Evolutionary conservation across 1,140 invertebrate genomes (phyloP).

Genomic region (Papilio aristodemus): DNA sequence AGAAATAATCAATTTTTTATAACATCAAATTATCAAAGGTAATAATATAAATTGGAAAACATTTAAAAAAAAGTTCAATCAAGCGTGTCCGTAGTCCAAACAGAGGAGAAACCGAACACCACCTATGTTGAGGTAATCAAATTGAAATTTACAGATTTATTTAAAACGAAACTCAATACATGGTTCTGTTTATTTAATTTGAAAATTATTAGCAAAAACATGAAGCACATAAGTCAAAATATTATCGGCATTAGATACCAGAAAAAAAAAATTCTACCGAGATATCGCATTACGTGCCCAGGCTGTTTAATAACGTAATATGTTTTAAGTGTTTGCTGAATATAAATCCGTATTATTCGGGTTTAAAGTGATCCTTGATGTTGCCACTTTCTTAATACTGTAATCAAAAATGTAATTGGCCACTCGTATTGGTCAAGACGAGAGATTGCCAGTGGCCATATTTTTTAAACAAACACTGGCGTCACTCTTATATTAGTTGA

Average conservation of each 20-base stretch:
- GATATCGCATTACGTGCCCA: neutral
- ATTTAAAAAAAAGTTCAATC: constrained; percentile 25
- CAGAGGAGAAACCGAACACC: too few relatives aligned
- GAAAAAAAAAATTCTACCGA: neutral
- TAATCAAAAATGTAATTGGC: too few relatives aligned
- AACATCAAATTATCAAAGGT: constrained; percentile 4
- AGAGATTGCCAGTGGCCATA: too few relatives aligned
- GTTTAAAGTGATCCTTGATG: too few relatives aligned
- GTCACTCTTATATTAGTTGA: too few relatives aligned
- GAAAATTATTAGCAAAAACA: neutral
- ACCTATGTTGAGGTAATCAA: too few relatives aligned
- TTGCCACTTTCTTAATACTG: too few relatives aligned
- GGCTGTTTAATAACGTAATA: neutral
- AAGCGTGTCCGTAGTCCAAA: neutral
- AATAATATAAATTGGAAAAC: neutral
- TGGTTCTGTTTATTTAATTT: neutral
- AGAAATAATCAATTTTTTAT: neutral
- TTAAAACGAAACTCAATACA: too few relatives aligned
- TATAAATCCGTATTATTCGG: too few relatives aligned
- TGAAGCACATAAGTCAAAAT: neutral
- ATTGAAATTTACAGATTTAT: too few relatives aligned
- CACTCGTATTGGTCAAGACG: too few relatives aligned
- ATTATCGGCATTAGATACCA: neutral
- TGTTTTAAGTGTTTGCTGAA: neutral
- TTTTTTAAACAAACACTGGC: too few relatives aligned